These are phyloP conservation scores for Turritopsis dohrnii DNA, from an alignment of 30 jellyfish, hydroid and myxozoan genomes.

Conservation along the genomic window DNA sequence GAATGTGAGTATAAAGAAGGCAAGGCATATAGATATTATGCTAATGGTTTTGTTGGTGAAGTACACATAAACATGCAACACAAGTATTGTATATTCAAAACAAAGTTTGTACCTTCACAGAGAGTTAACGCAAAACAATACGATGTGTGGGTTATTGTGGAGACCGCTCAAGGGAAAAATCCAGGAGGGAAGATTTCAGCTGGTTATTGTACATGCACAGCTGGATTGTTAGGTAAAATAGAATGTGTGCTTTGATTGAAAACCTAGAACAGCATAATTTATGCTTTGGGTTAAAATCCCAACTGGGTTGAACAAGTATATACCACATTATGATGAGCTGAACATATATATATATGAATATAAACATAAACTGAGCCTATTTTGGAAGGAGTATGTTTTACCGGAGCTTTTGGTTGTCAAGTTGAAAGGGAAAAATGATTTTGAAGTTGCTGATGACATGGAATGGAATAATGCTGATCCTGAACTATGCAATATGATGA, in stretches of 20 bases:
- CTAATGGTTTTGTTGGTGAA: conserved; percentile 1
- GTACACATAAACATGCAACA: too few species aligned
- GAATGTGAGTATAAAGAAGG: conserved; percentile 8
- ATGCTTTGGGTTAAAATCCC: too few species aligned
- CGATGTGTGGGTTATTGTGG: conserved; percentile 2
- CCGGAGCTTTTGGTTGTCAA: too few species aligned
- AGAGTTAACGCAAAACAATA: conserved; percentile 7
- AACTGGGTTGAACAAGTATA: too few species aligned
- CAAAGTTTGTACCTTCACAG: conserved; percentile 1
- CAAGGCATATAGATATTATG: neutral
- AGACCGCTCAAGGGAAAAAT: neutral
- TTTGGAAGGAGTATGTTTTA: too few species aligned
- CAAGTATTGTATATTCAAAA: neutral
- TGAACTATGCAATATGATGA: too few species aligned
- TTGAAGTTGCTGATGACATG: neutral
- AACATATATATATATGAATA: too few species aligned
- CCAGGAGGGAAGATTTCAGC: neutral
- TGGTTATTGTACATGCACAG: conserved; percentile 11
- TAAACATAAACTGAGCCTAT: too few species aligned
- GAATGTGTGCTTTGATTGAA: too few species aligned
- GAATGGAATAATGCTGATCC: neutral
- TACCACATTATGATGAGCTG: too few species aligned
- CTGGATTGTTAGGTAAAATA: neutral
- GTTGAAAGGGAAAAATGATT: neutral
- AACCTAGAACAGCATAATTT: too few species aligned